Evolutionary conservation across 2,797 vertebrate species (phyloP), one percentile per base, ranked within the genome.

Genomic region (Spinibarbus caldwelli): DNA sequence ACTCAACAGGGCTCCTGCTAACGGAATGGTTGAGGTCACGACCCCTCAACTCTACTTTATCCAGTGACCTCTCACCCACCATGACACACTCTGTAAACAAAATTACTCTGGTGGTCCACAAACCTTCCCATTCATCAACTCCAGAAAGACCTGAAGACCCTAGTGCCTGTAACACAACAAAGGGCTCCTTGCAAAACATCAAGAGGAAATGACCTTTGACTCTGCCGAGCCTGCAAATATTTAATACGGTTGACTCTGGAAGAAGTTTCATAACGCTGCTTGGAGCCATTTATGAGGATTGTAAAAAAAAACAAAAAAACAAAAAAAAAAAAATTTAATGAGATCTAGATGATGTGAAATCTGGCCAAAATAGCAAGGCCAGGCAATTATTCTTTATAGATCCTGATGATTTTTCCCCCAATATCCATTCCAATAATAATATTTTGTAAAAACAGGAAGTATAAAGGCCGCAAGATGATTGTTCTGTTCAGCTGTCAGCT

Each of bases 241-340:
- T 89, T 82, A 75, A 80, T 68, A 83, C 54, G 80, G 75, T 80
- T 41, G 76, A 57, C 80, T 85, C 57, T 83, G 79, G 76, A 82
- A 78, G 19, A 67, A 14, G 71, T 80, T 82, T 78, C 86, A 85
- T 89, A 88, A 92, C 82, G 87, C 90, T 90, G 90, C 90, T 91
- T 90, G 84, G 80, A 91, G 90, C 84, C 86, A 76, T 92, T 93
- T 93, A 93, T 90, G 86, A 90, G 49, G 85, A 85, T 85, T 89
- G 86, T 92, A 89, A 91, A 90, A 91, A 90, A 86, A 78, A 21
- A 77, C 4, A 12, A 43, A 43, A 12, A 3, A 34, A 34, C 4
- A 90, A 91, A 90, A 86, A 78, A 21, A 75, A 47, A 14, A 45
- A 45, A 45, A 14, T 1, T 47, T 43, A 70, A 38, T 90, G 86